Conservation (phyloP, 1,140 invertebrate genomes). For the Batillaria attramentaria region DNA sequence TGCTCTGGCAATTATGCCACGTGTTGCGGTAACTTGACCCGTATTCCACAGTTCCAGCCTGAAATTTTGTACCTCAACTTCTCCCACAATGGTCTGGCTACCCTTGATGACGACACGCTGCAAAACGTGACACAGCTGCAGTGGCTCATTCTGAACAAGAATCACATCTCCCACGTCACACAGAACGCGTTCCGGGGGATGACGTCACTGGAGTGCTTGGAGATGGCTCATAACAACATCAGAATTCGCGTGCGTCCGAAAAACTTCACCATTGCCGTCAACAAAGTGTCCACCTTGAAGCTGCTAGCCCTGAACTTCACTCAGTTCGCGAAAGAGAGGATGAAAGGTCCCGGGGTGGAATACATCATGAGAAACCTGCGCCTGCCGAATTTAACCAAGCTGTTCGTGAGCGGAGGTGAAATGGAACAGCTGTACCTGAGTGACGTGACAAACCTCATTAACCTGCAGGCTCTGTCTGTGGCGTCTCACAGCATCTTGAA, state of each 20-base stretch:
- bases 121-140: constrained; percentile 7
- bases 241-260: background rate
- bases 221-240: constrained; percentile 9
- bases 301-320: constrained; percentile 8
- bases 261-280: constrained; percentile 10
- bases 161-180: constrained; percentile 13
- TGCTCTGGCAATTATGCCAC: background rate
- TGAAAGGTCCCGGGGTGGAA: background rate
- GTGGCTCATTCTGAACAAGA: constrained; percentile 24
- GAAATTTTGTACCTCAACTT: constrained; percentile 16
- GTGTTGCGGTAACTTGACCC: constrained; percentile 14
- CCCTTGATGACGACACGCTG: background rate
- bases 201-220: constrained; percentile 5
- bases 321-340: background rate
- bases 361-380: background rate
- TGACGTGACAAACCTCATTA: background rate
- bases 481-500: background rate
- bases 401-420: constrained; percentile 4
- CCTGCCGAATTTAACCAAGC: background rate
- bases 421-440: constrained; percentile 3
- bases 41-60: constrained; percentile 14
- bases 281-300: background rate
- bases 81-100: constrained; percentile 6
- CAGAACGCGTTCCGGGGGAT: background rate
- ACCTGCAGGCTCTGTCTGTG: constrained; percentile 16